These are phyloP conservation scores for Eubasilissa regina DNA, from an alignment of 1,140 invertebrate species.

Conservation along the genomic window DNA sequence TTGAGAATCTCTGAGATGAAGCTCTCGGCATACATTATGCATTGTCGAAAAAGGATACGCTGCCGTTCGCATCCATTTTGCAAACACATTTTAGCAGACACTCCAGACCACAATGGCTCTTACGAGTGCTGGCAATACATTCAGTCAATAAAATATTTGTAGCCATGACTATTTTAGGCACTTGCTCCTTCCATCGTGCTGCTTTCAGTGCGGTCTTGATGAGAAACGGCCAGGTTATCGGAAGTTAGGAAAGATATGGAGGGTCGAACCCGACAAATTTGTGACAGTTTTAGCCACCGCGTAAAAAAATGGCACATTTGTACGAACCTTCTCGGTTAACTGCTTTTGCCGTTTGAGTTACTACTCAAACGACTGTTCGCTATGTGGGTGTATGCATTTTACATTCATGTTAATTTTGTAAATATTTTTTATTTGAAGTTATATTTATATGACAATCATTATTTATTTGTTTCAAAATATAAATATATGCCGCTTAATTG, in stretches of 20 bases:
- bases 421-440: too few species aligned
- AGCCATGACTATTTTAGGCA: not conserved
- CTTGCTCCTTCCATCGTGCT: not conserved
- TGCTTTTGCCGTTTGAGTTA: too few species aligned
- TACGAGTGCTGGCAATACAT: conserved; percentile 8
- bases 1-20: not conserved
- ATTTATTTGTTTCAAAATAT: too few species aligned
- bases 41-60: conserved; percentile 31
- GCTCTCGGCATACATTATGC: conserved; percentile 14
- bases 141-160: conserved; percentile 35
- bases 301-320: too few species aligned
- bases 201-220: not conserved
- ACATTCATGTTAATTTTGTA: too few species aligned
- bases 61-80: not conserved
- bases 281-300: too few species aligned
- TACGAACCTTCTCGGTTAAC: too few species aligned
- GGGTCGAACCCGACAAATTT: too few species aligned
- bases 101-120: conserved; percentile 12
- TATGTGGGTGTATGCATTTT: too few species aligned
- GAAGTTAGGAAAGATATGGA: not conserved
- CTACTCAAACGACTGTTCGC: too few species aligned
- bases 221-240: not conserved
- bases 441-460: too few species aligned
- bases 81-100: not conserved
- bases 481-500: too few species aligned